Conservation (phyloP, 2,113 vertebrate genomes). For the Varanus komodoensis region DNA sequence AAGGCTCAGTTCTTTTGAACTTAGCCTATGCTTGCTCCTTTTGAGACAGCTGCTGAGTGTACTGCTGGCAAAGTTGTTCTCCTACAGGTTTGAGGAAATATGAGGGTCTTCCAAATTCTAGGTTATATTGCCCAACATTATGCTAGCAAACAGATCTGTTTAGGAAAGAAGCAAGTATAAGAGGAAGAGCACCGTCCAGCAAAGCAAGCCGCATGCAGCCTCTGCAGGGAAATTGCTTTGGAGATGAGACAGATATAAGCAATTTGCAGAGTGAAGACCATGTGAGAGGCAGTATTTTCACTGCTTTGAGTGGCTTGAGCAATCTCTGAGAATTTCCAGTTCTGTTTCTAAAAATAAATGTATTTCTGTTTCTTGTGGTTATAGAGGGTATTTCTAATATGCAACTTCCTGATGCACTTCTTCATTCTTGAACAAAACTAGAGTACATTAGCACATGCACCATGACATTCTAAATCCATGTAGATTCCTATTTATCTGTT, state of each 20-base stretch:
- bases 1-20: too few species aligned
- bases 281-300: too few species aligned
- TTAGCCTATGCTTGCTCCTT: not conserved
- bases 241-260: too few species aligned
- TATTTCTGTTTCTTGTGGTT: too few species aligned
- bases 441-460: not conserved
- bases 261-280: too few species aligned
- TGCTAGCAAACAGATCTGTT: not conserved
- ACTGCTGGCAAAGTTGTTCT: not conserved
- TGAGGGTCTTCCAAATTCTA: not conserved
- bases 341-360: too few species aligned
- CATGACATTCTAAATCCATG: not conserved
- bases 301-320: too few species aligned
- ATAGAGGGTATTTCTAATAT: too few species aligned
- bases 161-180: not conserved
- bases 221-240: too few species aligned
- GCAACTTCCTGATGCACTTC: not conserved
- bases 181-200: too few species aligned
- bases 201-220: too few species aligned
- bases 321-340: too few species aligned
- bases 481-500: not conserved
- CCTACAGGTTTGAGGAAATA: not conserved
- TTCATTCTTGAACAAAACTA: not conserved
- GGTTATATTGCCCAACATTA: not conserved
- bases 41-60: not conserved